Percentiles rank a stretch among this genome's conserved stretches.
Conservation (phyloP, 2,888 invertebrate genomes). For the Halictus quadricinctus region DNA sequence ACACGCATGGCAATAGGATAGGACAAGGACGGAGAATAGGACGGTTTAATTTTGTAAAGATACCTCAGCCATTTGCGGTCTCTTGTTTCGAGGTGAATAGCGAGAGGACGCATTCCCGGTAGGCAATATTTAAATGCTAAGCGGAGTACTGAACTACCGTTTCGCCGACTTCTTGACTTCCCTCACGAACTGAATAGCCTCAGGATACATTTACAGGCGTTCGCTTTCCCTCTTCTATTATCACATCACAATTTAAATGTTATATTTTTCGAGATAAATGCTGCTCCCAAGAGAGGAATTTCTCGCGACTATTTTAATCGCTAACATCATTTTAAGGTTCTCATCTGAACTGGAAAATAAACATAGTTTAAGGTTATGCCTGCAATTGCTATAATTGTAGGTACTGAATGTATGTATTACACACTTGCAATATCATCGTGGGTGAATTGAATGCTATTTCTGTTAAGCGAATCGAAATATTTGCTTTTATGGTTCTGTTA, state of each 20-base stretch:
- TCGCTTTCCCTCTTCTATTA: slow-evolving; percentile 18
- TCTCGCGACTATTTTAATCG: background rate
- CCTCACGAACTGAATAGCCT: slow-evolving; percentile 44
- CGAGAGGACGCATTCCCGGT: slow-evolving; percentile 22
- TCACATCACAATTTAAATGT: slow-evolving; percentile 3
- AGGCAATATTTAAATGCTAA: slow-evolving; percentile 68
- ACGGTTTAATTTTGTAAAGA: slow-evolving; percentile 58
- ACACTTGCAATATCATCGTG: too few relatives aligned
- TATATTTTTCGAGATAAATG: background rate
- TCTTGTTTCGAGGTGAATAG: slow-evolving; percentile 43
- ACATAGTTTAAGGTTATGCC: background rate
- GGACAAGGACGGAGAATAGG: background rate
- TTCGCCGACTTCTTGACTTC: slow-evolving; percentile 42
- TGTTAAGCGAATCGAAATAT: too few relatives aligned
- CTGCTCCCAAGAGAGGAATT: background rate
- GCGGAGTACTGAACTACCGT: slow-evolving; percentile 46
- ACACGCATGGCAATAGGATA: background rate
- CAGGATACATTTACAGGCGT: slow-evolving; percentile 48
- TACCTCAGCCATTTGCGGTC: slow-evolving; percentile 51
- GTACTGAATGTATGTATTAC: too few relatives aligned
- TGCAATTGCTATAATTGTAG: too few relatives aligned
- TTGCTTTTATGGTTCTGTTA: too few relatives aligned
- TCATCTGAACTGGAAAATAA: background rate
- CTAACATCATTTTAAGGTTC: background rate
- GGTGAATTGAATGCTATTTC: too few relatives aligned